Conservation (phyloP, 2,888 invertebrate species). For the Chaetoderma sp. region DNA sequence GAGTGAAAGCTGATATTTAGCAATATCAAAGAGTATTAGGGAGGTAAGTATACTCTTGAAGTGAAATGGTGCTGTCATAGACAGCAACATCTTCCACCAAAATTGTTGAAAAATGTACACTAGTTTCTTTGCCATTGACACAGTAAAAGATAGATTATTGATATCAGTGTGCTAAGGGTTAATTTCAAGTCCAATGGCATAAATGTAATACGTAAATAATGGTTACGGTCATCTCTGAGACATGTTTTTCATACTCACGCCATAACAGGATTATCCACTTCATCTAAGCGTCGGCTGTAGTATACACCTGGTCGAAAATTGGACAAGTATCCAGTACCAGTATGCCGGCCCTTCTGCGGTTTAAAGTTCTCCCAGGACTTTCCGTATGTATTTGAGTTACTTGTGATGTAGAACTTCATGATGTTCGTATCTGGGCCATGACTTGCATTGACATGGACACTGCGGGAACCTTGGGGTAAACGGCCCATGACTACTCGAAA, state of each 20-base stretch:
- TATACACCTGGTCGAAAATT: slow-evolving; percentile 68
- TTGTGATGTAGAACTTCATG: slow-evolving; percentile 68
- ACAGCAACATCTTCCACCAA: too few relatives aligned
- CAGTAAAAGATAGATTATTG: not conserved
- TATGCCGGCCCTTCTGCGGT: slow-evolving; percentile 61
- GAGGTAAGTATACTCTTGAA: too few relatives aligned
- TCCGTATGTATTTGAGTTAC: slow-evolving; percentile 65
- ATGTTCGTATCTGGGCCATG: slow-evolving; percentile 67
- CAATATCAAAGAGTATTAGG: too few relatives aligned
- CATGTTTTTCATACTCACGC: slow-evolving; percentile 47
- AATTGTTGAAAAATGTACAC: not conserved
- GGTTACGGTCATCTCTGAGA: too few relatives aligned
- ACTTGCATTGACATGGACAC: slow-evolving; percentile 62
- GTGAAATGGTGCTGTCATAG: too few relatives aligned
- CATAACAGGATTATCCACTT: slow-evolving; percentile 67
- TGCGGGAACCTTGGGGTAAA: slow-evolving; percentile 58
- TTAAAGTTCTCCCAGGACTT: slow-evolving; percentile 63
- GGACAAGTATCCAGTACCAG: slow-evolving; percentile 67
- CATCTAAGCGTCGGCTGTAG: slow-evolving; percentile 64
- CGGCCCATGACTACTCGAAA: too few relatives aligned
- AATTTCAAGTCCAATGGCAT: not conserved
- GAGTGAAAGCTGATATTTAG: too few relatives aligned
- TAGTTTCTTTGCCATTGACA: not conserved
- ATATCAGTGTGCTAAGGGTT: not conserved
- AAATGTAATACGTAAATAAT: not conserved